Evolutionary conservation across 2,888 invertebrate species (phyloP).

Genomic region (Lutraria lutraria): DNA sequence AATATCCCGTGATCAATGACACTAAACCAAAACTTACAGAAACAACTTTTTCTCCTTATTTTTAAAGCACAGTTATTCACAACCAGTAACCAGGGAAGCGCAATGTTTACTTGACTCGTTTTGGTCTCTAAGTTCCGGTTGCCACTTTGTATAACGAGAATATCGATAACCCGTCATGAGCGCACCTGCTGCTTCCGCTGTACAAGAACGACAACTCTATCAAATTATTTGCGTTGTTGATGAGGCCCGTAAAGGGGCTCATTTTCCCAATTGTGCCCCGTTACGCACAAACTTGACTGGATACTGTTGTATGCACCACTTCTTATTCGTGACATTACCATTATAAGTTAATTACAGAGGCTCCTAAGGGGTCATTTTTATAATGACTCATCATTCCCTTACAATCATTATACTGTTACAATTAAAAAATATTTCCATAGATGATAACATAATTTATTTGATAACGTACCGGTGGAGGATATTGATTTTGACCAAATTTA

Average conservation of each 20-base stretch:
- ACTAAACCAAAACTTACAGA: neutral
- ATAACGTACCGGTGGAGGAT: too few species aligned
- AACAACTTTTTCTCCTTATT: neutral
- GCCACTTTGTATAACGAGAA: neutral
- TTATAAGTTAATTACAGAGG: too few species aligned
- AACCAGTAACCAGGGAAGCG: constrained; percentile 68
- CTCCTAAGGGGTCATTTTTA: too few species aligned
- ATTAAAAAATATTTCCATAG: too few species aligned
- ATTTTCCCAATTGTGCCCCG: neutral
- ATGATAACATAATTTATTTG: too few species aligned
- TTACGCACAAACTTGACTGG: too few species aligned
- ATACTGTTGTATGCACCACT: too few species aligned
- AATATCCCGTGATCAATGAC: neutral
- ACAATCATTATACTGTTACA: too few species aligned
- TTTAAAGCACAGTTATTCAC: neutral
- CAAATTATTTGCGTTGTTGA: neutral
- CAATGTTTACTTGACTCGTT: constrained; percentile 43
- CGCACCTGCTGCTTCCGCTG: constrained; percentile 48
- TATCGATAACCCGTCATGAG: constrained; percentile 23
- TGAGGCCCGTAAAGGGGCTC: constrained; percentile 36
- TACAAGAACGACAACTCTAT: constrained; percentile 8
- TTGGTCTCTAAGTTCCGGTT: constrained; percentile 15
- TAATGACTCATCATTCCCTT: too few species aligned
- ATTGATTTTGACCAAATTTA: too few species aligned
- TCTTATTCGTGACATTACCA: too few species aligned